Evolutionary conservation across 2,113 vertebrate genomes (phyloP).

Genomic region (Toxotes jaculatrix): DNA sequence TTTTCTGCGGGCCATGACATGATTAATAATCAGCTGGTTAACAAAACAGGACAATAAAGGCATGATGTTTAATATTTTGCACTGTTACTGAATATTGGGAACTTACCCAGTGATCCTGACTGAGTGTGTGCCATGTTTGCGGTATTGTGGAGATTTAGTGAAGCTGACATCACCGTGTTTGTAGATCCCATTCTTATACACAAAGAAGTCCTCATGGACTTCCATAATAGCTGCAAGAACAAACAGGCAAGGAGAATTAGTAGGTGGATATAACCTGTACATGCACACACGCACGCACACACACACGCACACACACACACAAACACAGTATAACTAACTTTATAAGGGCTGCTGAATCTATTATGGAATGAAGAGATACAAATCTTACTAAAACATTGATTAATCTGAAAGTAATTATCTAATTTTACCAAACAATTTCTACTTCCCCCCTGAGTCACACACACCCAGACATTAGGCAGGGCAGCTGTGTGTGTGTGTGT

Average conservation of each 20-base stretch:
- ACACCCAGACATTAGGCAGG: constrained; percentile 40
- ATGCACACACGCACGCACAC: constrained; percentile 16
- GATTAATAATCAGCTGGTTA: not conserved
- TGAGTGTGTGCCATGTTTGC: constrained; percentile 93
- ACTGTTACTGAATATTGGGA: not conserved
- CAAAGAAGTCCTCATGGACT: constrained; percentile 97
- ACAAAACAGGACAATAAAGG: not conserved
- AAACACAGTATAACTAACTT: not conserved
- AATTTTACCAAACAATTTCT: constrained; percentile 38
- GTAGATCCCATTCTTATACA: constrained; percentile 93
- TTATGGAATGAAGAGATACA: not conserved
- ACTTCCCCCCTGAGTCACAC: constrained; percentile 26
- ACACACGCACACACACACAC: constrained; percentile 22
- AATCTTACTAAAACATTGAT: constrained; percentile 31
- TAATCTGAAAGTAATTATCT: constrained; percentile 55
- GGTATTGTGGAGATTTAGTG: constrained; percentile 85
- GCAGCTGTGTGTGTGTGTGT: constrained; percentile 2
- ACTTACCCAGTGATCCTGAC: constrained; percentile 95
- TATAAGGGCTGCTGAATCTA: constrained; percentile 12
- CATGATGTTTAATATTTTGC: not conserved
- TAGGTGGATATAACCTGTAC: constrained; percentile 2
- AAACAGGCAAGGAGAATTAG: constrained; percentile 47
- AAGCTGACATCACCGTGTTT: constrained; percentile 89
- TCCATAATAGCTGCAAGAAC: constrained; percentile 92
- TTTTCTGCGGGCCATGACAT: not conserved